Evolutionary conservation across 37 sponge, comb jelly and placozoan genomes (phyloP), one percentile per base, ranked within the genome.

Genomic region (Axinella damicornis): DNA sequence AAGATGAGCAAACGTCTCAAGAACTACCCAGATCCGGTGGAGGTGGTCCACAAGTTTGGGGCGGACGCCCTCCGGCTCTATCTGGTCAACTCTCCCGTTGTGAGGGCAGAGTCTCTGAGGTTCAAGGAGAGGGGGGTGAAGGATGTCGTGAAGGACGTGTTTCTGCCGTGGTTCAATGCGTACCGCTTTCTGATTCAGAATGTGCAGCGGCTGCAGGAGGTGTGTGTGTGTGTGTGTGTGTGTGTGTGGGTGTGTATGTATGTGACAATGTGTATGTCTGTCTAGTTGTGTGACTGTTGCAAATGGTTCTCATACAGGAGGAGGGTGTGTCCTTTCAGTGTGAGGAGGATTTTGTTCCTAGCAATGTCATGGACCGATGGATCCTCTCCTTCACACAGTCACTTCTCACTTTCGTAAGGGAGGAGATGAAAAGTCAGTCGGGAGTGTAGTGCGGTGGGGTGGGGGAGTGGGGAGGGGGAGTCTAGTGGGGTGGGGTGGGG

Each of bases 1-100:
- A 98, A 98, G 80, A 98, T 98, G 99, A 94, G 95, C 74, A 98
- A n/a, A 98, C 81, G 96, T 30, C 93, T 98, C 78, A 98, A 96
- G 94, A 98, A 98, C 83, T 98, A 98, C 65, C 97, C 99, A 0
- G 97, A 98, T 66, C 99, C 99, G 1, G 80, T 92, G 54, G 77
- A 83, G 21, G 76, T 98, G 1, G 97, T 98, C 71, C 65, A 91
- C 52, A 79, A 94, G 77, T 94, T 80, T 85, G 99, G 99, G 38
- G 93, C 97, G 0, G 99, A 98, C 78, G 93, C 99, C 39, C 83
- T 98, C 37, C 61, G 98, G 39, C 86, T 98, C 46, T 98, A 98
- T 36, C 89, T 98, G 27, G 90, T 98, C 41, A 94, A 96, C 79
- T 98, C 99, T 0, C 97, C 99, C 22, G 97, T 94, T 34, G 99